phyloP scores from a whole-genome alignment of 2,888 invertebrate genomes.

The Phalera bucephala region DNA sequence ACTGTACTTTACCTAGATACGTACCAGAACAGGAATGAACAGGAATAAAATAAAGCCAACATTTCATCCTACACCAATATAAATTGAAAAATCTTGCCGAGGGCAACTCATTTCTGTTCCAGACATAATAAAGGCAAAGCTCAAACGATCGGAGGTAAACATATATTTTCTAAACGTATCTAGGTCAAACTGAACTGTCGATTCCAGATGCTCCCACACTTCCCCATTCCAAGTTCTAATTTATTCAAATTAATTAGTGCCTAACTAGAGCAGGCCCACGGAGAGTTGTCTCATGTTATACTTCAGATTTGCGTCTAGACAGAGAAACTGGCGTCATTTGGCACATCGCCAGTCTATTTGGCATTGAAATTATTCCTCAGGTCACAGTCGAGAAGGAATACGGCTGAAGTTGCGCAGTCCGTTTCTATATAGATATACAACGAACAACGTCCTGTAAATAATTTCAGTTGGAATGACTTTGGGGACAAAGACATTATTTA shows the following conservation, averaged over 20 bases:
- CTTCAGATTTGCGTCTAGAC: slow-evolving; percentile 17
- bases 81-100: no score
- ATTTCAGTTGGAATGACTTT: not conserved
- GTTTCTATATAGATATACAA: not conserved
- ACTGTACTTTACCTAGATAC: no score
- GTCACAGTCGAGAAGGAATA: slow-evolving; percentile 7
- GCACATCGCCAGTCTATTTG: slow-evolving; percentile 16
- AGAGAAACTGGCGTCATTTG: slow-evolving; percentile 15
- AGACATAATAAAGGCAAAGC: no score
- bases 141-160: no score
- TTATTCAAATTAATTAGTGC: not conserved
- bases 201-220: no score
- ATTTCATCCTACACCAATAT: no score
- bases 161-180: no score
- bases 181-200: no score
- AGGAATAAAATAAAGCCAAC: no score
- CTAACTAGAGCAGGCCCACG: slow-evolving; percentile 6
- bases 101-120: no score
- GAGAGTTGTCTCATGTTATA: slow-evolving; percentile 6
- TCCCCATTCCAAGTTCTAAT: no score
- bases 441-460: not conserved
- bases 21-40: no score
- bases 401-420: slow-evolving; percentile 12
- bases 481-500: not conserved
- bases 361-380: slow-evolving; percentile 14